Conservation (phyloP, 2,797 vertebrate genomes). For the Eutrigla gurnardus region DNA sequence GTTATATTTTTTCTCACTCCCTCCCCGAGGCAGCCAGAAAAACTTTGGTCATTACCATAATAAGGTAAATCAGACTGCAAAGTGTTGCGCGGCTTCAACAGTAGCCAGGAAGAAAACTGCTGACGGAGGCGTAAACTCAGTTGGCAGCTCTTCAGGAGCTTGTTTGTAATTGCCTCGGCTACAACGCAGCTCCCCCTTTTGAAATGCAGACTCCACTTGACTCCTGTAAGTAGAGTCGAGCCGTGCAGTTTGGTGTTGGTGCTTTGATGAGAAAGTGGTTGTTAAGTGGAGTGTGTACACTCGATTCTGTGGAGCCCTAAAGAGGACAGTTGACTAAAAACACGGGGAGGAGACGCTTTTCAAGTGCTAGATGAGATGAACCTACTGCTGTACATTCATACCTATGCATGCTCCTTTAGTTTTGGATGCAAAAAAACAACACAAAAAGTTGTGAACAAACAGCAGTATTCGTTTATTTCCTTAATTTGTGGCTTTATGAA, state of each 20-base stretch:
- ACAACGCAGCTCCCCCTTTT: constrained; percentile 50
- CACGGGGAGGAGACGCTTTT: neutral
- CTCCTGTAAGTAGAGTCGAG: constrained; percentile 59
- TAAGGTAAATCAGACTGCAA: constrained; percentile 69
- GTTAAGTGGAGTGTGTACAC: constrained; percentile 34
- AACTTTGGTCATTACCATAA: constrained; percentile 75
- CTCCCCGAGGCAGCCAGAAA: constrained; percentile 48
- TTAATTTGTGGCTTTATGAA: neutral
- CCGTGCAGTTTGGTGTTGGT: constrained; percentile 51
- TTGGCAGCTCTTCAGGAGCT: constrained; percentile 69
- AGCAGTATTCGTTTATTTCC: neutral
- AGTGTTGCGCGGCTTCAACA: constrained; percentile 58
- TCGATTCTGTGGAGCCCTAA: constrained; percentile 14
- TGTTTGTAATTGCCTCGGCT: constrained; percentile 72
- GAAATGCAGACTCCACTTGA: constrained; percentile 69
- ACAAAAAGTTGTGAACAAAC: too few species aligned
- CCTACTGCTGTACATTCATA: neutral
- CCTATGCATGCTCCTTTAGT: neutral
- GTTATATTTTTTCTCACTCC: constrained; percentile 20
- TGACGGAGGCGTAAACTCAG: constrained; percentile 59
- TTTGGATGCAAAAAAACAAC: neutral
- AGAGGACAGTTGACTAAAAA: constrained; percentile 8
- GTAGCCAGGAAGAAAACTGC: constrained; percentile 67
- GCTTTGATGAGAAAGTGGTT: constrained; percentile 56
- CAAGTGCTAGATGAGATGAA: neutral